Evolutionary conservation across 1,140 invertebrate species (phyloP).

Genomic region (Scaptodrosophila lebanonensis): DNA sequence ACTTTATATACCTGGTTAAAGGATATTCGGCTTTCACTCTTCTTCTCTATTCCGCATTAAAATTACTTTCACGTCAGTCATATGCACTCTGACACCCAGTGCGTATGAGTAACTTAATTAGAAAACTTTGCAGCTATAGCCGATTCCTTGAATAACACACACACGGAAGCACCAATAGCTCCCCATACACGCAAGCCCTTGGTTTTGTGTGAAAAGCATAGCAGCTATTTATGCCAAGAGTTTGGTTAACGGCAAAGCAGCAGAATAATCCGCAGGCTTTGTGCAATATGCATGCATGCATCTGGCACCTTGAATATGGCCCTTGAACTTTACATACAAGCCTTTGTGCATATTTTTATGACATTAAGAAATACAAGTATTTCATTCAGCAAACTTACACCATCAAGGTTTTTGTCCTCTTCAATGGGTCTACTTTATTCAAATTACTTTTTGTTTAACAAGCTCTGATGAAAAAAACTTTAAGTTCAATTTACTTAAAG

Average conservation of each 20-base stretch:
- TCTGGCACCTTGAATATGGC: neutral
- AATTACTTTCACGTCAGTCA: constrained; percentile 72
- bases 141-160: constrained; percentile 13
- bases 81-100: constrained; percentile 62
- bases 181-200: constrained; percentile 13
- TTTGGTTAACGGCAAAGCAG: constrained; percentile 7
- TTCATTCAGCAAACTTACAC: no score
- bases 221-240: constrained; percentile 55
- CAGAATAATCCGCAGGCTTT: no score
- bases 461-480: no score
- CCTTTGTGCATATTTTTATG: neutral
- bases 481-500: no score
- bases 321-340: constrained; percentile 14
- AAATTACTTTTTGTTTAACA: no score
- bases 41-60: constrained; percentile 39
- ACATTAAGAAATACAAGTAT: no score
- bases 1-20: constrained; percentile 39
- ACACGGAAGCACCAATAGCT: constrained; percentile 8
- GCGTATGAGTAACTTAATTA: constrained; percentile 75
- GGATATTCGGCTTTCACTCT: constrained; percentile 22
- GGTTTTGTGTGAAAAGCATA: constrained; percentile 35
- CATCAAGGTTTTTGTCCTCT: no score
- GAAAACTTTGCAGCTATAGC: constrained; percentile 62
- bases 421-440: no score
- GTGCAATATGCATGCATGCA: no score